Evolutionary conservation across 2,113 vertebrate genomes (phyloP), one percentile per base, ranked within the genome.

Genomic region (Nycticryphes semicollaris): DNA sequence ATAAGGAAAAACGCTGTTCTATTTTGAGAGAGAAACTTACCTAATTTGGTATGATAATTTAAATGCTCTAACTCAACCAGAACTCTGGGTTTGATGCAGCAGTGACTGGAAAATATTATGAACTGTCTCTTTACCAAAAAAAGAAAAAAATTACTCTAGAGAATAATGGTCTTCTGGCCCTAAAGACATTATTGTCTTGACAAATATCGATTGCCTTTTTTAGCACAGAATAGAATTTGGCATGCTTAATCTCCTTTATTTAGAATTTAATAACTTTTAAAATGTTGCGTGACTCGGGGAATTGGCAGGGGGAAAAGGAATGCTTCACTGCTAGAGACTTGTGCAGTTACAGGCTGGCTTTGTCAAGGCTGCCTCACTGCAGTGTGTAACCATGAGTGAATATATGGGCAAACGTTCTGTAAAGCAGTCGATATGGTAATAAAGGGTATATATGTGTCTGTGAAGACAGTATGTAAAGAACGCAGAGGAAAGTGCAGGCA

Each of bases 191-290:
- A 92, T 39, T 92, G 67, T 91, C 89, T 59, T 89, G 89, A 96
- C 89, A 96, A 87, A 84, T 93, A 96, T 15, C 84, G 85, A 94
- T 95, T 64, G 80, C 86, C 56, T 21, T 23, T 97, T 94, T 95
- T 95, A 95, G 93, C 77, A 48, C 67, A 74, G 81, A 89, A 79
- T 35, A 93, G 84, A 73, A 85, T 92, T 96, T 94, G 79, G 94
- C 92, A 84, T 91, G 59, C 75, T 73, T 85, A 82, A 91, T 91
- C 74, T 74, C 39, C 89, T 95, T 95, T 96, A 94, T 95, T 96
- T 96, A 93, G 96, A 94, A 85, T 90, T 83, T 89, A 96, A 95
- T 95, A 96, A 91, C 81, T 87, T 95, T 13, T 31, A 85, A 94
- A 94, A 84, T 47, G 81, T 84, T 94, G 66, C 23, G 3, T 93